phyloP scores from a whole-genome alignment of 2,113 vertebrate species.

The Sapajus apella region DNA sequence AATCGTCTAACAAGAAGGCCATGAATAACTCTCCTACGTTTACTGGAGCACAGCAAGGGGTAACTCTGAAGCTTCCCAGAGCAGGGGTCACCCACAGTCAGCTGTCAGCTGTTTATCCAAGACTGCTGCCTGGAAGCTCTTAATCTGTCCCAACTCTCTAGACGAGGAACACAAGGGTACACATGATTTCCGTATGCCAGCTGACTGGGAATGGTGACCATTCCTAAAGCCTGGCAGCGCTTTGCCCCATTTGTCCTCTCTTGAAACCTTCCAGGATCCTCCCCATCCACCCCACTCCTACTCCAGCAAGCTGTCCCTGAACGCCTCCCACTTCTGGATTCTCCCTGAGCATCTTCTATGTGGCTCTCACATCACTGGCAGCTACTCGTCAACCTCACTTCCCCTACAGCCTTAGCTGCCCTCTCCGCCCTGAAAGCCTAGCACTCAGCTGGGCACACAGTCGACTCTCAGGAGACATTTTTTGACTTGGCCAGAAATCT shows the following conservation, averaged over 20 bases:
- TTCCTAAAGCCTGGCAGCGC: neutral
- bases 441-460: neutral
- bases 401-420: neutral
- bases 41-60: neutral
- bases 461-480: neutral
- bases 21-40: neutral
- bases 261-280: neutral
- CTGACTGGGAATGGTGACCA: neutral
- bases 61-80: neutral
- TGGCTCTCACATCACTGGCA: too few relatives aligned
- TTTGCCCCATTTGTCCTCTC: neutral
- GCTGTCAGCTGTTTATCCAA: neutral
- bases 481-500: neutral
- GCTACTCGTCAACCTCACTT: neutral
- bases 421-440: neutral
- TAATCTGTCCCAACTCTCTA: neutral
- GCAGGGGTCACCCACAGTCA: neutral
- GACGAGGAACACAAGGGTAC: neutral
- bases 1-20: neutral
- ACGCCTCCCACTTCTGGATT: neutral
- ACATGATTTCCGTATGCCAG: neutral
- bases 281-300: neutral
- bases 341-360: neutral
- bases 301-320: neutral
- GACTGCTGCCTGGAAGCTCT: neutral